A percentile compares a stretch with the other conserved stretches of the same genome.
phyloP scores from a whole-genome alignment of 2,113 vertebrate species.

The Stegostoma tigrinum region DNA sequence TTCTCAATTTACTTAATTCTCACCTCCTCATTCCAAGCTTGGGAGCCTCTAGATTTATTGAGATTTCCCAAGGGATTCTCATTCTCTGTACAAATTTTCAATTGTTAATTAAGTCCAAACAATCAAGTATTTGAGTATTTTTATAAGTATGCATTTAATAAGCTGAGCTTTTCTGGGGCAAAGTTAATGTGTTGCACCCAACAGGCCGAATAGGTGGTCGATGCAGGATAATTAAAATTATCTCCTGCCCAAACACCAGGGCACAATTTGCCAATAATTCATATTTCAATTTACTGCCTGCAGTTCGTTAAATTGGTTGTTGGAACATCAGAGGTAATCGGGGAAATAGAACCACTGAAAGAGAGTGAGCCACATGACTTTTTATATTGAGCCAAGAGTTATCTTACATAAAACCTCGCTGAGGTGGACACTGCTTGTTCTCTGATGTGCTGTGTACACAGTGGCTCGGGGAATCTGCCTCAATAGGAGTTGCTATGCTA shows the following conservation, averaged over 20 bases:
- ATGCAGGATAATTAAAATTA: not conserved
- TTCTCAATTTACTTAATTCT: not conserved
- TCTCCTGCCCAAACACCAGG: not conserved
- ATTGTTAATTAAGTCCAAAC: not conserved
- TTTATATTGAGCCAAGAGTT: not conserved
- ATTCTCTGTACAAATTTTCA: not conserved
- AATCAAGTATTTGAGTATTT: not conserved
- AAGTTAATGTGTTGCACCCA: not conserved
- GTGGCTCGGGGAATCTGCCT: not conserved
- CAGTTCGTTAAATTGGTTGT: not conserved
- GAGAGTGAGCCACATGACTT: not conserved
- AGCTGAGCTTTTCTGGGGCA: not conserved
- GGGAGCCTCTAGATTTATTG: not conserved
- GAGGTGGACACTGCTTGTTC: not conserved
- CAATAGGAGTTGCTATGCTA: not conserved
- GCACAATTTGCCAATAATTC: not conserved
- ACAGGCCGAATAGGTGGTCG: not conserved
- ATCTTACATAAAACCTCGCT: not conserved
- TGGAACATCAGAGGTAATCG: not conserved
- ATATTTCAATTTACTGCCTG: not conserved
- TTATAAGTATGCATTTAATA: not conserved
- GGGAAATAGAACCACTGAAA: not conserved
- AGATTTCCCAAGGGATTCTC: not conserved
- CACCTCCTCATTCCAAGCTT: not conserved
- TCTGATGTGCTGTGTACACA: not conserved